These are phyloP conservation scores for Eupithecia exiguata DNA, from an alignment of 2,888 invertebrate genomes.

Conservation along the genomic window DNA sequence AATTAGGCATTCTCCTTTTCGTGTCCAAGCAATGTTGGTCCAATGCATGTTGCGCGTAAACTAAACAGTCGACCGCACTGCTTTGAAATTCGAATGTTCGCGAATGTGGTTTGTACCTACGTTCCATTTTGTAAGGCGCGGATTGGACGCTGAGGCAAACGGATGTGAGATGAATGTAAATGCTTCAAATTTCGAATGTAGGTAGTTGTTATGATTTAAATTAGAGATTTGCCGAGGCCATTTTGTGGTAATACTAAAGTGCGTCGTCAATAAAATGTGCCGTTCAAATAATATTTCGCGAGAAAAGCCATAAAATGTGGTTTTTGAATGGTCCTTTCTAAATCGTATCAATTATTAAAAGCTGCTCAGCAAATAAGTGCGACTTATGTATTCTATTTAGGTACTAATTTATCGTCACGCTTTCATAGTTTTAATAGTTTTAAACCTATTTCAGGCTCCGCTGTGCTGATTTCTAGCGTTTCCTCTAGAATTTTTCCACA, in stretches of 20 bases:
- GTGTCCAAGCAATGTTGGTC: constrained; percentile 15
- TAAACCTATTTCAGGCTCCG: not conserved
- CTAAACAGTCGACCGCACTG: constrained; percentile 34
- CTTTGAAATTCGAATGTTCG: constrained; percentile 30
- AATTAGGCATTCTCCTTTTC: not conserved
- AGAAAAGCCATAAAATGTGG: not conserved
- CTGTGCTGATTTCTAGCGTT: not conserved
- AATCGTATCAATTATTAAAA: not conserved
- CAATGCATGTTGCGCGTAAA: constrained; percentile 32
- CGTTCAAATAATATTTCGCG: not conserved
- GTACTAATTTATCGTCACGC: not conserved
- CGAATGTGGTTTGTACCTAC: constrained; percentile 25
- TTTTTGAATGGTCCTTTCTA: not conserved
- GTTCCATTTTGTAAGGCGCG: constrained; percentile 38
- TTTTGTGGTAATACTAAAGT: not conserved
- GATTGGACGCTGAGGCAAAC: constrained; percentile 27
- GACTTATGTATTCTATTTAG: not conserved
- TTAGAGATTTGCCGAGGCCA: not conserved
- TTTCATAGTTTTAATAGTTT: not conserved
- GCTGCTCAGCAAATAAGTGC: not conserved
- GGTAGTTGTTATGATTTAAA: not conserved
- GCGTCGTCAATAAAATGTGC: not conserved
- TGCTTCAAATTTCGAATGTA: constrained; percentile 3
- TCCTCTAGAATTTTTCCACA: not conserved
- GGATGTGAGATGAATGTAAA: constrained; percentile 23